Conservation (phyloP, 1,140 invertebrate species). For the Philopotamus ludificatus region DNA sequence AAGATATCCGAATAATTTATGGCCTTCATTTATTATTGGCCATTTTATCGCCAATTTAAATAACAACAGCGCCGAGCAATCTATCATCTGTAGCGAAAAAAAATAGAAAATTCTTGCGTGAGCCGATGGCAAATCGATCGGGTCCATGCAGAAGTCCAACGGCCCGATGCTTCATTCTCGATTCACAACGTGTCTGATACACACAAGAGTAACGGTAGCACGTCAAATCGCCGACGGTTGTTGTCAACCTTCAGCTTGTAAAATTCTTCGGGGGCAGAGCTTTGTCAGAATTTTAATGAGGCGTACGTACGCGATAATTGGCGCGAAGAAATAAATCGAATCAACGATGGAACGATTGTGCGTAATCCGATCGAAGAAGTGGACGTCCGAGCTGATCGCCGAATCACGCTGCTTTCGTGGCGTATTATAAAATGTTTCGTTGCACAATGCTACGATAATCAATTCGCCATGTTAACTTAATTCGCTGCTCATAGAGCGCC, state of each 20-base stretch:
- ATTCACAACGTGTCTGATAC: background rate
- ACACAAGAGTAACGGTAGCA: conserved; percentile 5
- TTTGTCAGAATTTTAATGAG: conserved; percentile 3
- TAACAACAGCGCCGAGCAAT: too few relatives aligned
- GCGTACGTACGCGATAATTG: background rate
- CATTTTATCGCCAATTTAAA: too few relatives aligned
- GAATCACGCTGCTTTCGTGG: background rate
- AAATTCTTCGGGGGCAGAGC: background rate
- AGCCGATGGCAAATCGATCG: too few relatives aligned
- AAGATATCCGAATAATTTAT: too few relatives aligned
- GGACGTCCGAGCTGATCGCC: too few relatives aligned
- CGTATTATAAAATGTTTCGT: background rate
- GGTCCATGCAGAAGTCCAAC: background rate
- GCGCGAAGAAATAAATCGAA: background rate
- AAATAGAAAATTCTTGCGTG: too few relatives aligned
- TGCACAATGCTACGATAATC: background rate
- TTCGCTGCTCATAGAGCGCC: background rate
- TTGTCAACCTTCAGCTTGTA: conserved; percentile 5
- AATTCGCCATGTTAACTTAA: background rate
- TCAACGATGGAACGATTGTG: background rate
- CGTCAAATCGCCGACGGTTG: background rate
- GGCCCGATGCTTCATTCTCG: background rate
- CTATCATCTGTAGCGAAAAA: too few relatives aligned
- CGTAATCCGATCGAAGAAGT: background rate
- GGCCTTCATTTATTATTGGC: too few relatives aligned